Percentiles rank a stretch among this genome's conserved stretches.
Conservation (phyloP, 2,888 invertebrate species). For the Cerceris rybyensis region DNA sequence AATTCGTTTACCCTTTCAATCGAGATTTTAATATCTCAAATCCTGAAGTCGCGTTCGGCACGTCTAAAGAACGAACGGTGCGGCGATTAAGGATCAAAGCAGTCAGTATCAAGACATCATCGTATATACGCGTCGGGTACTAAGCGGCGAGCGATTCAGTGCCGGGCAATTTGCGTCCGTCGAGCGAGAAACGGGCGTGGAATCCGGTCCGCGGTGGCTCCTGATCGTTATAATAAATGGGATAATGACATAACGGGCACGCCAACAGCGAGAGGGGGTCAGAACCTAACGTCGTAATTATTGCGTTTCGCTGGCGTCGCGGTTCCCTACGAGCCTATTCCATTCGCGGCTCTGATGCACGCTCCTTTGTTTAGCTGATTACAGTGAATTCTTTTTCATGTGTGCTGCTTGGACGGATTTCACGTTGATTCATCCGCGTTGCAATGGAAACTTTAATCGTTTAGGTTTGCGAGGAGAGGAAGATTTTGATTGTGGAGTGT, state of each 20-base stretch:
- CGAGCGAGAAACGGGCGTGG: slow-evolving; percentile 74
- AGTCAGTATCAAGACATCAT: slow-evolving; percentile 76
- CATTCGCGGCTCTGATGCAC: slow-evolving; percentile 7
- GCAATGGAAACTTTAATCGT: too few species aligned
- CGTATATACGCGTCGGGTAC: slow-evolving; percentile 34
- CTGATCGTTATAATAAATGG: slow-evolving; percentile 76
- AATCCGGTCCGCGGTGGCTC: slow-evolving; percentile 68
- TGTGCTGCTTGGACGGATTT: too few species aligned
- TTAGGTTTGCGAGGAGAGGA: too few species aligned
- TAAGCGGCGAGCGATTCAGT: slow-evolving; percentile 44
- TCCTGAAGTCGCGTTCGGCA: background rate
- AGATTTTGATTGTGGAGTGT: too few species aligned
- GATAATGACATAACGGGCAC: slow-evolving; percentile 74
- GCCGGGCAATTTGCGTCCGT: slow-evolving; percentile 73
- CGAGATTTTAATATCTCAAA: background rate
- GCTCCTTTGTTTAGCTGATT: background rate
- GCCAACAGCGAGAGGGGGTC: slow-evolving; percentile 42
- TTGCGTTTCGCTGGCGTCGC: slow-evolving; percentile 54
- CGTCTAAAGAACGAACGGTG: slow-evolving; percentile 49
- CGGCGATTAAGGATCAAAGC: slow-evolving; percentile 74
- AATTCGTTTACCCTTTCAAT: background rate
- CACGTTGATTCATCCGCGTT: too few species aligned
- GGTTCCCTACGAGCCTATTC: slow-evolving; percentile 24
- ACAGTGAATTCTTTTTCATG: too few species aligned
- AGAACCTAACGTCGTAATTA: slow-evolving; percentile 73